Conservation (phyloP, 2,888 invertebrate species). For the Helleia helle region DNA sequence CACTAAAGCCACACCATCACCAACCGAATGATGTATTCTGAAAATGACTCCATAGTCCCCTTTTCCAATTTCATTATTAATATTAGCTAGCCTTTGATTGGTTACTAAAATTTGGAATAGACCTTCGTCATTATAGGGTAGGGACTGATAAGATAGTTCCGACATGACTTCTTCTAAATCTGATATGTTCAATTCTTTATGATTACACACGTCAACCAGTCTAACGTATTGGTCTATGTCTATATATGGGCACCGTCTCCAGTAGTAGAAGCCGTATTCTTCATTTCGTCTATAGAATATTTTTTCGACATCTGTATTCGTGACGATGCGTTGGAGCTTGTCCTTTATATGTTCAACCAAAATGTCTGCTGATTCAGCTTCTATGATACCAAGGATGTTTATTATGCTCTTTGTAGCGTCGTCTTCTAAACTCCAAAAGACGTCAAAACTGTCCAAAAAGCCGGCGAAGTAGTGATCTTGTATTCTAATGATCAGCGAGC, state of each 20-base stretch:
- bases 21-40: conserved; percentile 70
- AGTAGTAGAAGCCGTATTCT: conserved; percentile 66
- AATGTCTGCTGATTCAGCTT: conserved; percentile 34
- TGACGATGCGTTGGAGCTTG: conserved; percentile 28
- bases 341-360: conserved; percentile 32
- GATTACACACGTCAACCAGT: conserved; percentile 40
- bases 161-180: conserved; percentile 46
- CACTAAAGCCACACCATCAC: conserved; percentile 67
- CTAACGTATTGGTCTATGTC: conserved; percentile 55
- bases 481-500: conserved; percentile 33
- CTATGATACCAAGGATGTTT: conserved; percentile 59
- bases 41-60: conserved; percentile 56
- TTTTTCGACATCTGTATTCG: conserved; percentile 36
- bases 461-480: conserved; percentile 48
- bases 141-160: conserved; percentile 41
- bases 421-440: conserved; percentile 69
- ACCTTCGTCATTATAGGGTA: conserved; percentile 58
- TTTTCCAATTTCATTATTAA: conserved; percentile 23
- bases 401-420: conserved; percentile 54
- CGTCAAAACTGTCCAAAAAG: conserved; percentile 66
- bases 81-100: conserved; percentile 28
- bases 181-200: conserved; percentile 28
- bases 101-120: conserved; percentile 68
- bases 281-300: conserved; percentile 53
- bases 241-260: conserved; percentile 45